Evolutionary conservation across 2,888 invertebrate genomes (phyloP), one percentile per base, ranked within the genome.

Genomic region (Diplolepis rosae): DNA sequence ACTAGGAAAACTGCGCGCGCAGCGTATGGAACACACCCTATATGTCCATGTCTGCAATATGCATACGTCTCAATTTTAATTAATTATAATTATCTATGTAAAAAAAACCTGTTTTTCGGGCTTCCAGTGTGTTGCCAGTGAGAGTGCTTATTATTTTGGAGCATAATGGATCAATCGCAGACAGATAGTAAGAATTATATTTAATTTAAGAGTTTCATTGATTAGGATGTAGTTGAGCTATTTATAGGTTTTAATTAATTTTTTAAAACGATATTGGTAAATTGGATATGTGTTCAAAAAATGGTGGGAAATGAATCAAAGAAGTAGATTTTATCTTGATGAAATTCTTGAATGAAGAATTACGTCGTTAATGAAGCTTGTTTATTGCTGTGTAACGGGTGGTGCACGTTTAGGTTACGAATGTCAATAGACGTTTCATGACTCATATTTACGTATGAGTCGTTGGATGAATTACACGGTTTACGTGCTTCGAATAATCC

Each of bases 21-120:
- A 61, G 56, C 61, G 61, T 61, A 32, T 39, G 39, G 61, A 61
- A 61, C 61, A 61, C 61, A 61, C 61, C 61, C 61, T 61, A 61
- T 24, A 61, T 61, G 61, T 61, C 39, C 61, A 61, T 24, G 61
- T 61, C 35, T 24, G 61, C 61, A 61, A 61, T 39, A 39, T 61
- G 61, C 61, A 39, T 61, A 39, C 39, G 35, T 35, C 61, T 61
- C 22, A 22, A 61, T 61, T 61, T 61, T 61, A 61, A 61, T 61
- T 61, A 61, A 61, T 39, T 61, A 61, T 61, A 61, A 39, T 61
- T 61, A 61, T 39, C 24, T 24, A 61, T 61, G 39, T 61, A 39
- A 61, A 56, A 24, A 56, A 24, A 56, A 35, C 32, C 24, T 18
- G 35, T 35, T 35, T 56, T 39, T 39, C 24, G 61, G 61, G 35